These are phyloP conservation scores for Sylvia borin DNA, from an alignment of 2,797 vertebrate genomes.

Conservation along the genomic window DNA sequence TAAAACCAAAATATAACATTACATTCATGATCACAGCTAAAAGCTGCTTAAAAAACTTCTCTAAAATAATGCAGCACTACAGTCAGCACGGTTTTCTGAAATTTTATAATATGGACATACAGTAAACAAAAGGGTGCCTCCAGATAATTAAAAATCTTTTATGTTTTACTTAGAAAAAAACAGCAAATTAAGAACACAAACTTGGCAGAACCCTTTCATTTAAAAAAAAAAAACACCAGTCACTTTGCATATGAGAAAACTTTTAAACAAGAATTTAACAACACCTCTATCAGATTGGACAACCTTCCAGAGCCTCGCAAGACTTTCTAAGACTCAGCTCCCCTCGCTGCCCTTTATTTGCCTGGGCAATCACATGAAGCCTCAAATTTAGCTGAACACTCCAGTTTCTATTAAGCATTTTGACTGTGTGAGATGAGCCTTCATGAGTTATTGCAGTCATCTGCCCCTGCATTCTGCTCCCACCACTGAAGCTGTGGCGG, in stretches of 20 bases:
- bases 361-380: neutral
- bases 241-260: neutral
- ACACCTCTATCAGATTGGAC: neutral
- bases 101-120: neutral
- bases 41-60: neutral
- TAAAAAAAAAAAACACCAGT: neutral
- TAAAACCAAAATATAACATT: neutral
- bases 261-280: neutral
- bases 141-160: neutral
- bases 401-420: neutral
- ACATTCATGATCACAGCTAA: neutral
- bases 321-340: neutral
- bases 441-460: neutral
- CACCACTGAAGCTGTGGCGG: neutral
- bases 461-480: neutral
- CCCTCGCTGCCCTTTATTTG: neutral
- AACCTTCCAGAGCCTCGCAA: neutral
- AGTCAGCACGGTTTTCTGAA: neutral
- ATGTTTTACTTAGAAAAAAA: neutral
- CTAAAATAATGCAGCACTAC: neutral
- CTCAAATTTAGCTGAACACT: slow-evolving; percentile 10
- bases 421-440: neutral
- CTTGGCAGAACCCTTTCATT: neutral
- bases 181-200: neutral
- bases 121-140: neutral